Evolutionary conservation across 2,797 vertebrate species (phyloP), one percentile per base, ranked within the genome.

Genomic region (Amblyraja radiata): DNA sequence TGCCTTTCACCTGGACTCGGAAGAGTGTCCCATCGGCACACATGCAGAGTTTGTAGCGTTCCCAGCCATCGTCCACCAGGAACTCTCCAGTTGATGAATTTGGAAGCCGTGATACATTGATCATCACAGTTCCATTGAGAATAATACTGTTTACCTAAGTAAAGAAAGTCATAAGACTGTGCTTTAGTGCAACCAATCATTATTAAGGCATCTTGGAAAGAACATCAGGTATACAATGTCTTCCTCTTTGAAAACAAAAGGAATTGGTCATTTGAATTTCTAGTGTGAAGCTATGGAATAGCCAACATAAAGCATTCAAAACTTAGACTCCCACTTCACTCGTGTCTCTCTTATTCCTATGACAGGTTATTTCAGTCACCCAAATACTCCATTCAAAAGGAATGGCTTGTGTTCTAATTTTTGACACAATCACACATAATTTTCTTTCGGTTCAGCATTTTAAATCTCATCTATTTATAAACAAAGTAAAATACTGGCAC

Each of bases 21-120:
- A 99, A 99, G 80, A 99, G 97, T 0, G 97, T 99, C 81, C 99
- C 98, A 0, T 99, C 99, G 0, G 97, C 98, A 93, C 99, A 99
- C 98, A 99, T 97, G 80, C 99, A 99, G 28, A 99, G 97, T 96
- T 99, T 99, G 96, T 99, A 99, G 65, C 99, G 97, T 94, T 98
- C 97, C 96, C 97, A 96, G 71, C 97, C 96, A 6, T 97, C 97
- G 0, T 97, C 96, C 1, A 95, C 97, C 14, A 97, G 96, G 91
- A 97, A 95, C 0, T 98, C 97, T n/a, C 96, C 97, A 0, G 96
- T 93, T 1, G 96, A 95, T 2, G 97, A 97, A 65, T 96, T 97
- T 0, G 98, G 99, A 94, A 99, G 97, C 76, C 98, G 97, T 0
- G 97, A 95, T 0, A 97, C 94, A 93, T 96, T 99, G 94, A 99